Evolutionary conservation across 2,888 invertebrate species (phyloP), one percentile per base, ranked within the genome.

Genomic region (Chironomus tentans): DNA sequence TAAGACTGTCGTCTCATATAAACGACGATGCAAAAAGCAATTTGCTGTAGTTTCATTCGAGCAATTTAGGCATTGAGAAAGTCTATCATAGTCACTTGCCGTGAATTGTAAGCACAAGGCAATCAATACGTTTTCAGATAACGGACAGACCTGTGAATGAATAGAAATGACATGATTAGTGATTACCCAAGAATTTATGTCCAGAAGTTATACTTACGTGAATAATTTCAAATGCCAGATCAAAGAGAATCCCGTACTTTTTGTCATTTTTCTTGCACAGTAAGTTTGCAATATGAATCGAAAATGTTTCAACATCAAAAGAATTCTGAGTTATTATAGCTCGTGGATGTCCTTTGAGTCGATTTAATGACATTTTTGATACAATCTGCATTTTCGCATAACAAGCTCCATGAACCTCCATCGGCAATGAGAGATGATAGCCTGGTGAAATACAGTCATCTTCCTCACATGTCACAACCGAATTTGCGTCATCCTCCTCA

Each of bases 321-420:
- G 84, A 84, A 78, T 84, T 82, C 56, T 84, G 84, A 2, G 84
- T 83, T 28, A 84, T 81, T 2, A 83, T 80, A 0, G 83, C 82
- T 72, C 83, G 82, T 18, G 81, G 81, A 76, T 68, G 15, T 28
- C 76, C 76, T 28, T 82, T 81, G 4, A 84, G 78, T 28, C 82
- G 81, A 71, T 83, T 83, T 77, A 82, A 83, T 1, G 84, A 83
- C 15, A 81, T 80, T 62, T 84, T 82, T 4, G 84, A 84, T 77
- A 84, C 83, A 84, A 84, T 84, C 81, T 84, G 84, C 84, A 84
- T 84, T 77, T 83, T 84, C 1, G 84, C 83, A 77, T 84, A 84
- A 76, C 84, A 83, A 0, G 84, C 82, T 5, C 84, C 84, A 70
- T 84, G 84, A 0, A 84, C 84, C 77, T 84, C 84, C 80, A 84